These are phyloP conservation scores for Xenopus borealis DNA, from an alignment of 2,113 vertebrate genomes.

Conservation along the genomic window DNA sequence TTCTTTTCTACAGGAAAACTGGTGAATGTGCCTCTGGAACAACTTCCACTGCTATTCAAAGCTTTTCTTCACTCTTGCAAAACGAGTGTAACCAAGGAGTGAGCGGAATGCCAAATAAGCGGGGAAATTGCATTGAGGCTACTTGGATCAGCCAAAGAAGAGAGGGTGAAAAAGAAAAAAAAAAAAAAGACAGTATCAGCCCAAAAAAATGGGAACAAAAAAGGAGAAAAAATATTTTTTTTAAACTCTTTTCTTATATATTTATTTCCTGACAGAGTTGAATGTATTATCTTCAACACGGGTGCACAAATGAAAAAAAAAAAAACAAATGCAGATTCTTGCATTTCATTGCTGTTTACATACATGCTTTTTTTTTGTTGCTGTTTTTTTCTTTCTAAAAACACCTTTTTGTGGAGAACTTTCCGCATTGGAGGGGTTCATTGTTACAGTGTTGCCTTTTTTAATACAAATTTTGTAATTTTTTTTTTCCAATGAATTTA, in stretches of 20 bases:
- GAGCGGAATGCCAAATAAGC: conserved; percentile 51
- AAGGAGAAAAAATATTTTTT: conserved; percentile 60
- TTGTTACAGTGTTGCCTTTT: conserved; percentile 38
- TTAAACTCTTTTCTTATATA: conserved; percentile 85
- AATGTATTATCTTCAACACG: conserved; percentile 99
- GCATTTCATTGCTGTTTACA: conserved; percentile 41
- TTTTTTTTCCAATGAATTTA: conserved; percentile 17
- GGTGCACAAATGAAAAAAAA: conserved; percentile 67
- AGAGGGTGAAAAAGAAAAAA: conserved; percentile 21
- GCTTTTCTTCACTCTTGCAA: conserved; percentile 98
- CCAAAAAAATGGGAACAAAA: conserved; percentile 46
- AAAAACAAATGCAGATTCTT: conserved; percentile 25
- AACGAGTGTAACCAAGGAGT: conserved; percentile 81
- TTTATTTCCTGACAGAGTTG: conserved; percentile 99
- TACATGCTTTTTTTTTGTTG: conserved; percentile 8
- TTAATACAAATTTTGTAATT: conserved; percentile 13
- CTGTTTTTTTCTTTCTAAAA: background rate
- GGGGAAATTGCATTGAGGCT: conserved; percentile 52
- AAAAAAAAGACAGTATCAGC: conserved; percentile 44
- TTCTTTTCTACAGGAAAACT: conserved; percentile 80
- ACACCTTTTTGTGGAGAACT: conserved; percentile 55
- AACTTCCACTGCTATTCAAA: conserved; percentile 97
- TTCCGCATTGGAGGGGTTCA: background rate
- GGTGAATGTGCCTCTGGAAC: conserved; percentile 94
- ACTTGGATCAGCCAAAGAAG: conserved; percentile 24